Conservation (phyloP, 2,888 invertebrate genomes). For the Uloborus plumipes region DNA sequence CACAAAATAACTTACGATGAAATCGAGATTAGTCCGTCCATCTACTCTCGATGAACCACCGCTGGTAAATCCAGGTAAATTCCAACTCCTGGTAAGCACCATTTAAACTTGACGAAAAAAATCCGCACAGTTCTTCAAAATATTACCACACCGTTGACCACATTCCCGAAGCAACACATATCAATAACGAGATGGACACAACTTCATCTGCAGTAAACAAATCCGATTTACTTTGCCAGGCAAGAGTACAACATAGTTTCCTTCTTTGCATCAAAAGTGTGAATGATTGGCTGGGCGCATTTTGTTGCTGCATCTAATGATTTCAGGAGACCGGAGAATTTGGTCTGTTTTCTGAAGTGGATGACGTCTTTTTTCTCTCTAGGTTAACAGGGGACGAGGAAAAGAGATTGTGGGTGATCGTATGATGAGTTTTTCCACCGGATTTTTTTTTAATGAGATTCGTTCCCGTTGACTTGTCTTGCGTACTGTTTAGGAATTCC, state of each 20-base stretch:
- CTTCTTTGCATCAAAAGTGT: neutral
- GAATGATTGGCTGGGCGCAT: conserved; percentile 23
- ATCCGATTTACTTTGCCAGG: neutral
- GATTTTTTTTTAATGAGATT: conserved; percentile 18
- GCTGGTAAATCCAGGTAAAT: conserved; percentile 28
- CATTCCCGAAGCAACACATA: neutral
- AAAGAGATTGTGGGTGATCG: neutral
- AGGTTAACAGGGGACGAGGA: conserved; percentile 39
- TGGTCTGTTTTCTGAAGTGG: neutral
- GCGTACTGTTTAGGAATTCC: neutral
- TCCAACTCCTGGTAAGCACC: conserved; percentile 52
- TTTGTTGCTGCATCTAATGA: conserved; percentile 11
- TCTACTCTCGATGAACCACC: conserved; percentile 19
- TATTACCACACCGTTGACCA: no score
- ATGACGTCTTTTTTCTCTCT: conserved; percentile 25
- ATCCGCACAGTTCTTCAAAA: no score
- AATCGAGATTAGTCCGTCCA: conserved; percentile 43
- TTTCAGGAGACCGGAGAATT: conserved; percentile 3
- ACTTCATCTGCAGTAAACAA: neutral
- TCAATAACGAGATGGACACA: neutral
- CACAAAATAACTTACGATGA: conserved; percentile 49
- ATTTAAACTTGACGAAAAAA: conserved; percentile 21
- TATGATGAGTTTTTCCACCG: neutral
- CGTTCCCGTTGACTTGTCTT: conserved; percentile 39
- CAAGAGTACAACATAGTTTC: neutral